These are phyloP conservation scores for Sialia sialis DNA, from an alignment of 2,113 vertebrate genomes.

Conservation along the genomic window DNA sequence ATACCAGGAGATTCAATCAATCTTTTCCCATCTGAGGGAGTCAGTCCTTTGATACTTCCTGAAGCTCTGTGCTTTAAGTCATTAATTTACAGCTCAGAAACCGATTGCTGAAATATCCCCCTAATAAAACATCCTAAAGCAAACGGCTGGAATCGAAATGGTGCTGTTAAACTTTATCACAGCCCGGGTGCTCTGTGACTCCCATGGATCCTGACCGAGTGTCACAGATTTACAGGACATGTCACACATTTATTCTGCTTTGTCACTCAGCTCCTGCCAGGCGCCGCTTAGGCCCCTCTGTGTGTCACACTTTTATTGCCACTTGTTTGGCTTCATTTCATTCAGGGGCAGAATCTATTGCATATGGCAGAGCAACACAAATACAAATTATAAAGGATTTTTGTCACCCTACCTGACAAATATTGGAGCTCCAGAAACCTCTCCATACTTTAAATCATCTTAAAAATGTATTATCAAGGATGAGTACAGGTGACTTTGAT, in stretches of 20 bases:
- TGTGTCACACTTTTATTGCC: constrained; percentile 36
- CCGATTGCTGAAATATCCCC: neutral
- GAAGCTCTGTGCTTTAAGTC: neutral
- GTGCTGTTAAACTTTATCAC: neutral
- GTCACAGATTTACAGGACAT: constrained; percentile 39
- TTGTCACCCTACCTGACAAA: neutral
- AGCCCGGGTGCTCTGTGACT: neutral
- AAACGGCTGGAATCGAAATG: constrained; percentile 16
- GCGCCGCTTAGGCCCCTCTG: constrained; percentile 7
- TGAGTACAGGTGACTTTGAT: neutral
- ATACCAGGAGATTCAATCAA: neutral
- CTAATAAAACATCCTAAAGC: neutral
- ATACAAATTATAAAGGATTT: neutral
- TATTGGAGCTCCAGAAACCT: neutral
- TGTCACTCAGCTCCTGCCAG: constrained; percentile 51
- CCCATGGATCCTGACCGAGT: constrained; percentile 33
- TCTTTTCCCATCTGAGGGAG: neutral
- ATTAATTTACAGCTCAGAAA: constrained; percentile 5
- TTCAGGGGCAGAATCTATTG: neutral
- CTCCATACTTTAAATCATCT: neutral
- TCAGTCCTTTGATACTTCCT: neutral
- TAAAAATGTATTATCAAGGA: neutral
- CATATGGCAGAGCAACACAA: constrained; percentile 29
- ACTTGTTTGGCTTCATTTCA: constrained; percentile 17
- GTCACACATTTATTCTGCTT: constrained; percentile 35